phyloP scores from a whole-genome alignment of 1,140 invertebrate species.

The Drosophila ohnishii region DNA sequence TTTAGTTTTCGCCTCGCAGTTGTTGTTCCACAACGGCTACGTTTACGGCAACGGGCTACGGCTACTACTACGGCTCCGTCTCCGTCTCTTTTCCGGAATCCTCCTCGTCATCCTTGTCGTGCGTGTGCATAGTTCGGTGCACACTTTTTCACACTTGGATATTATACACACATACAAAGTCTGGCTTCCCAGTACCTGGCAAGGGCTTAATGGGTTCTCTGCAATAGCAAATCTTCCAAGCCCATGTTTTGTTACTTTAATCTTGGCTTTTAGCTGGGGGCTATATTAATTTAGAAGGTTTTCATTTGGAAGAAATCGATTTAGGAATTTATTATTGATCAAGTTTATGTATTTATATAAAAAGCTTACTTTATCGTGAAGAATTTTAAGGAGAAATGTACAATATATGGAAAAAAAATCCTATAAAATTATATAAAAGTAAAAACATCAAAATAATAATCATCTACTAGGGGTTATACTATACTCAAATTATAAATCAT shows the following conservation, averaged over 20 bases:
- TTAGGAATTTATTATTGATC: not conserved
- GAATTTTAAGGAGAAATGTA: too few species aligned
- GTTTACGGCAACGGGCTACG: conserved; percentile 8
- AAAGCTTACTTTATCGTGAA: too few species aligned
- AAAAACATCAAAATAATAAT: too few species aligned
- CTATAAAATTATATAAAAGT: too few species aligned
- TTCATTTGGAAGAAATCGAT: not conserved
- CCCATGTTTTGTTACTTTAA: conserved; percentile 5
- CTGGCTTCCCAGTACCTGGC: conserved; percentile 12
- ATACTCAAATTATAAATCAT: not conserved
- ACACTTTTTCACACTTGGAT: conserved; percentile 73
- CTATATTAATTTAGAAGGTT: not conserved
- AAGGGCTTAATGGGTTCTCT: conserved; percentile 18
- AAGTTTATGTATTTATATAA: not conserved
- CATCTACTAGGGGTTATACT: too few species aligned
- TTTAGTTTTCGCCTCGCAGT: conserved; percentile 63
- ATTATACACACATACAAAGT: conserved; percentile 4
- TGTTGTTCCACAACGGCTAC: conserved; percentile 25
- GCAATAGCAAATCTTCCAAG: conserved; percentile 1
- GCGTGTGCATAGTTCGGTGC: conserved; percentile 71
- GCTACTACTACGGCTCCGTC: not conserved
- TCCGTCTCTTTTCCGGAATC: conserved; percentile 10
- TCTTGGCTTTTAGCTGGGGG: not conserved
- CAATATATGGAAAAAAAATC: too few species aligned
- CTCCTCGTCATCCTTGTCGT: conserved; percentile 37